Conservation (phyloP, 2,888 invertebrate species). For the Anoplius nigerrimus region DNA sequence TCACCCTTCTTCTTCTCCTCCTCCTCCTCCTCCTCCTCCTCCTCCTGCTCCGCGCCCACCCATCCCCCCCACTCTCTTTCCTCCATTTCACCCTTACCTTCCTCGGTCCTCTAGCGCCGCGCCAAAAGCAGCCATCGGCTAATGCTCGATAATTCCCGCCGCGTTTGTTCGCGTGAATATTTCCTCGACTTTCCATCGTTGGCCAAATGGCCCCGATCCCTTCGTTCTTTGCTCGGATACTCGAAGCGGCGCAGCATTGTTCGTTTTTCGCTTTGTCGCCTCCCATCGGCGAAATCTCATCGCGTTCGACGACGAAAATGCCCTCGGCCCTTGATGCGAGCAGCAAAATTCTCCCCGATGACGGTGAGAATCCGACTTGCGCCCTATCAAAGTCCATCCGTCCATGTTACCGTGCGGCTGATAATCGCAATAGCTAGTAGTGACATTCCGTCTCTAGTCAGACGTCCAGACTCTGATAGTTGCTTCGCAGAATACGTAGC, state of each 20-base stretch:
- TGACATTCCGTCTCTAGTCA: too few species aligned
- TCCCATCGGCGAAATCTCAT: too few species aligned
- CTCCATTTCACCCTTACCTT: slow-evolving; percentile 50
- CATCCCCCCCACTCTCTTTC: slow-evolving; percentile 39
- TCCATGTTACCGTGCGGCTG: too few species aligned
- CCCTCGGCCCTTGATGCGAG: too few species aligned
- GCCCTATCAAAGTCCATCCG: too few species aligned
- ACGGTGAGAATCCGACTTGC: too few species aligned
- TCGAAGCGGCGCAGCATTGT: slow-evolving; percentile 10
- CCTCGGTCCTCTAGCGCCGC: slow-evolving; percentile 45
- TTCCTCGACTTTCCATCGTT: slow-evolving; percentile 29
- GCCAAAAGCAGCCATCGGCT: slow-evolving; percentile 67
- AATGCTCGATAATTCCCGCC: slow-evolving; percentile 68
- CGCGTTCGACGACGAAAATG: too few species aligned
- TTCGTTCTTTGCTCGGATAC: slow-evolving; percentile 1
- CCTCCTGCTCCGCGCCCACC: slow-evolving; percentile 45
- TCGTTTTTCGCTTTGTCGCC: neutral
- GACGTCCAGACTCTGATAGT: too few species aligned
- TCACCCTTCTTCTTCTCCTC: slow-evolving; percentile 25
- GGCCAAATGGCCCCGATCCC: slow-evolving; percentile 14
- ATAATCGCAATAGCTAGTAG: too few species aligned
- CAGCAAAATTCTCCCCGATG: too few species aligned
- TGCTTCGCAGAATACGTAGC: too few species aligned
- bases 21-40: slow-evolving; percentile 48
- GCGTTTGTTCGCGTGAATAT: slow-evolving; percentile 60